Conservation (phyloP, 2,113 vertebrate genomes). For the Acanthochromis polyacanthus region DNA sequence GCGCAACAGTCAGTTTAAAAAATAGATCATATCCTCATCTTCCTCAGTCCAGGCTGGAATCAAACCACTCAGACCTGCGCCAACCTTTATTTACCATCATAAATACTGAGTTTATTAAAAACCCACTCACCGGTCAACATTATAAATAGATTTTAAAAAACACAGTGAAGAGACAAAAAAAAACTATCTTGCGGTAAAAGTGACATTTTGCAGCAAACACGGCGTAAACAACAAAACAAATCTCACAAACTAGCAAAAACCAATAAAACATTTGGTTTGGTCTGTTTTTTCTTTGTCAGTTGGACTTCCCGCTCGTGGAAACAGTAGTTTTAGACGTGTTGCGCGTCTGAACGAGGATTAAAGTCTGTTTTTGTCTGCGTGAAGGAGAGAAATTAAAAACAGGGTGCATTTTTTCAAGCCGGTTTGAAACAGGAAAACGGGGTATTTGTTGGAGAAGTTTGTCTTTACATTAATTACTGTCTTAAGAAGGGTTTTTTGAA, state of each 20-base stretch:
- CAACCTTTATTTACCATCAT: constrained; percentile 75
- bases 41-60: constrained; percentile 6
- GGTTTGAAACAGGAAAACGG: too few species aligned
- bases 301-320: not conserved
- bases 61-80: constrained; percentile 45
- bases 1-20: not conserved
- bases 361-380: not conserved
- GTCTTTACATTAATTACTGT: too few species aligned
- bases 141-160: constrained; percentile 66
- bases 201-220: constrained; percentile 25
- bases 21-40: too few species aligned
- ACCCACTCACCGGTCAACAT: constrained; percentile 48
- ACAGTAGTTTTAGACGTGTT: constrained; percentile 9
- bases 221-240: constrained; percentile 1
- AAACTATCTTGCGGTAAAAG: constrained; percentile 4
- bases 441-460: too few species aligned
- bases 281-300: not conserved
- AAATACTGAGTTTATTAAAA: constrained; percentile 84
- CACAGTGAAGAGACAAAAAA: constrained; percentile 5
- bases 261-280: not conserved
- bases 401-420: too few species aligned
- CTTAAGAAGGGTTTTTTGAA: too few species aligned
- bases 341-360: not conserved
- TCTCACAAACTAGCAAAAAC: not conserved
- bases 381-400: too few species aligned